These are phyloP conservation scores for Gobio occitaniae DNA, from an alignment of 2,797 vertebrate species.

Conservation along the genomic window DNA sequence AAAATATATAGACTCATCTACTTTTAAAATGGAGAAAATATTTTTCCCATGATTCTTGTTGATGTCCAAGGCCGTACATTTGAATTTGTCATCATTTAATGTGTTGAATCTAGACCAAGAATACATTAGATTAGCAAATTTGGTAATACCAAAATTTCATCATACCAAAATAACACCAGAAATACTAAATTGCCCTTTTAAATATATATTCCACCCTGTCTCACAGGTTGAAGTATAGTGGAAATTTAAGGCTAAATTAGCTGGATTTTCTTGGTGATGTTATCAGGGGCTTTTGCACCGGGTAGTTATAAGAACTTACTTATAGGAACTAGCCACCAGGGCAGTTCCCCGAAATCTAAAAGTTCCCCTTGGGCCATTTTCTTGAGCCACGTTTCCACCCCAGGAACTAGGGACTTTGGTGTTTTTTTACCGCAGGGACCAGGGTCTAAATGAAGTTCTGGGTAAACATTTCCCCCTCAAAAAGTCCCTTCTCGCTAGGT, in stretches of 20 bases:
- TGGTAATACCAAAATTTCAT: neutral
- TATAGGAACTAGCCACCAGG: too few relatives aligned
- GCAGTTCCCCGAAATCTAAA: too few relatives aligned
- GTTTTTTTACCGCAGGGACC: too few relatives aligned
- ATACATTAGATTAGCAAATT: neutral
- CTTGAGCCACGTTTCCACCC: too few relatives aligned
- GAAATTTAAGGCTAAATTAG: neutral
- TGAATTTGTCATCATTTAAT: neutral
- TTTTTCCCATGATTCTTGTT: neutral
- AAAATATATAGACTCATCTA: neutral
- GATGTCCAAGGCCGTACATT: neutral
- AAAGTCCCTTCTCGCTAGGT: too few relatives aligned
- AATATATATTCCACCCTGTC: neutral
- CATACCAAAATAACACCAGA: neutral
- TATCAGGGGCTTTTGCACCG: too few relatives aligned
- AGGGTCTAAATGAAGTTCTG: too few relatives aligned
- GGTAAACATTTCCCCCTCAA: too few relatives aligned
- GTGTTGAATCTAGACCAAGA: neutral
- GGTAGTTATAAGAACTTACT: too few relatives aligned
- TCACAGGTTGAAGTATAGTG: neutral
- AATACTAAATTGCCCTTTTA: neutral
- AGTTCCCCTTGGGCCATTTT: too few relatives aligned
- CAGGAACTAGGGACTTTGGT: too few relatives aligned
- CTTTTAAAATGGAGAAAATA: neutral
- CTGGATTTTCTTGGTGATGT: neutral